Evolutionary conservation across 2,888 invertebrate genomes (phyloP).

Genomic region (Gibbula magus): DNA sequence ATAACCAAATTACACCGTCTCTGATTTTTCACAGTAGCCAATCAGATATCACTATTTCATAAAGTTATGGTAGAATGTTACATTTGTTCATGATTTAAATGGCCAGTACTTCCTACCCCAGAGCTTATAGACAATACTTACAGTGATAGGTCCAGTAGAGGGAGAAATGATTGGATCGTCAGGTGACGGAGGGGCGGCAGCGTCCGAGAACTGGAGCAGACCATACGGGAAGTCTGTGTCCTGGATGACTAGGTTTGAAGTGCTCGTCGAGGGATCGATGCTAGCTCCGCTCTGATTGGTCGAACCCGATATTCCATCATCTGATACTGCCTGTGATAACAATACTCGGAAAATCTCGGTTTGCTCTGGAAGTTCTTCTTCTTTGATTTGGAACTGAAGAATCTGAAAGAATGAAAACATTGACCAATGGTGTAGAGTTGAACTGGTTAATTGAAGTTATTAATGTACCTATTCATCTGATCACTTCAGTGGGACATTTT

Average conservation of each 20-base stretch:
- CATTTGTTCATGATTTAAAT: no score
- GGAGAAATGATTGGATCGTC: conserved; percentile 55
- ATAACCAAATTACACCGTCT: no score
- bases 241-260: conserved; percentile 55
- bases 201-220: conserved; percentile 67
- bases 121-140: conserved; percentile 35
- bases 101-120: no score
- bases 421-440: no score
- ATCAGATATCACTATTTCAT: no score
- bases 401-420: conserved; percentile 48
- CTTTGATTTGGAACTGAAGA: conserved; percentile 55
- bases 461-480: no score
- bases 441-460: no score
- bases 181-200: conserved; percentile 48
- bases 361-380: conserved; percentile 68
- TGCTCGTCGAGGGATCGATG: conserved; percentile 51
- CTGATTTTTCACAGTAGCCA: no score
- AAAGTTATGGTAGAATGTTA: no score
- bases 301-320: conserved; percentile 63
- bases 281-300: conserved; percentile 73
- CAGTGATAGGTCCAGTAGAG: conserved; percentile 47
- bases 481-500: no score
- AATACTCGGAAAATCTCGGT: conserved; percentile 63
- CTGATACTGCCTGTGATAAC: conserved; percentile 53
- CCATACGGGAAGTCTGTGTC: conserved; percentile 71